Evolutionary conservation across 2,113 vertebrate genomes (phyloP), one percentile per base, ranked within the genome.

Genomic region (Pomatorhinus ruficollis): DNA sequence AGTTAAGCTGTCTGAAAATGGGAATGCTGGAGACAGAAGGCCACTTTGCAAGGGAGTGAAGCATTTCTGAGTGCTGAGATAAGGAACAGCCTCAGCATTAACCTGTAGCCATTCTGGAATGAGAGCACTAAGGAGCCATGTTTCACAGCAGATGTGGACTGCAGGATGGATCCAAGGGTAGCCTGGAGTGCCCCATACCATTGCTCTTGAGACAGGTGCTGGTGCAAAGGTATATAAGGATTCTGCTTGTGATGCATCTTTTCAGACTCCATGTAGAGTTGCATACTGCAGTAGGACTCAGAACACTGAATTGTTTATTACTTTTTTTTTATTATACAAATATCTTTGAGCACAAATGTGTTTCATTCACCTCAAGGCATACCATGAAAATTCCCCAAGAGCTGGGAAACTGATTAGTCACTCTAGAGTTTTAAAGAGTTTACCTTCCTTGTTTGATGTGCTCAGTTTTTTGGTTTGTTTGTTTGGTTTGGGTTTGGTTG

Each of bases 161-260:
- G 1, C 6, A 11, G 6, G 7, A 33, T 45, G 19, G 27, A 40
- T 7, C 3, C 31, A 37, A 17, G 9, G 6, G 3, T 33, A 12
- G 25, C 5, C 37, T 61, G 49, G 50, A 57, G 5, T 39, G 37
- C 15, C 9, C 20, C 1, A 1, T 28, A 23, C 3, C 59, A 20
- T 2, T 11, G 6, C 14, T 44, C 21, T 54, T 15, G 3, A 25
- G 6, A n/a, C 25, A 45, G 39, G 18, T 22, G 18, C 19, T 82
- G 22, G 6, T 22, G 12, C 23, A 83, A 56, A 54, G 11, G 2
- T 25, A 10, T 6, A 17, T 9, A 44, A 64, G 9, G 14, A 37
- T 40, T 33, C 65, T 82, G 23, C 6, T 35, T 66, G 12, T 5
- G 10, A 57, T 15, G 6, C 2, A 11, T 15, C 24, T 70, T 70